Evolutionary conservation across 1,140 invertebrate species (phyloP).

Genomic region (Meloidogyne chitwoodi): DNA sequence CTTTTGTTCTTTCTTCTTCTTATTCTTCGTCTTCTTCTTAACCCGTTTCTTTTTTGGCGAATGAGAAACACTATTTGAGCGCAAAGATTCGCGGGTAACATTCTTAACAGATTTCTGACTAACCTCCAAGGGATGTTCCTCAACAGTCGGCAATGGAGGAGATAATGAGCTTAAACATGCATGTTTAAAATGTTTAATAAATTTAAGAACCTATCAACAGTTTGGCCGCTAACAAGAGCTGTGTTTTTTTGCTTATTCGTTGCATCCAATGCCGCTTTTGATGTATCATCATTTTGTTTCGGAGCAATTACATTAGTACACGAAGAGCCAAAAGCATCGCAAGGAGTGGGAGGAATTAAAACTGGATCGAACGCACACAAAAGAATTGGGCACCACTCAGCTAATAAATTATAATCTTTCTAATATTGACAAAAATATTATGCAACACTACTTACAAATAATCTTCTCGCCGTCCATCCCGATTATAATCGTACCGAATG

Average conservation of each 20-base stretch:
- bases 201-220: not conserved
- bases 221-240: not conserved
- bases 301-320: not conserved
- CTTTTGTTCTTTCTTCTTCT: not conserved
- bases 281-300: not conserved
- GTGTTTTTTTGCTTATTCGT: not conserved
- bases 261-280: not conserved
- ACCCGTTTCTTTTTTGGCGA: not conserved
- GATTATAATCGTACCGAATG: not conserved
- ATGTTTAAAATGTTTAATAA: no score
- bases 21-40: not conserved
- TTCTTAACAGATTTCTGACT: not conserved
- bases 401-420: no score
- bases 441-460: not conserved
- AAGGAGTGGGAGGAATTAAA: not conserved
- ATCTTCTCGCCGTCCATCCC: not conserved
- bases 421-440: no score
- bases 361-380: not conserved
- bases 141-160: not conserved
- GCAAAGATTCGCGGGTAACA: not conserved
- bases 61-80: not conserved
- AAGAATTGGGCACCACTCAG: not conserved
- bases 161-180: not conserved
- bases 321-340: not conserved
- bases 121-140: not conserved